These are phyloP conservation scores for Sebastes vulpes DNA, from an alignment of 2,797 vertebrate genomes.

Conservation along the genomic window DNA sequence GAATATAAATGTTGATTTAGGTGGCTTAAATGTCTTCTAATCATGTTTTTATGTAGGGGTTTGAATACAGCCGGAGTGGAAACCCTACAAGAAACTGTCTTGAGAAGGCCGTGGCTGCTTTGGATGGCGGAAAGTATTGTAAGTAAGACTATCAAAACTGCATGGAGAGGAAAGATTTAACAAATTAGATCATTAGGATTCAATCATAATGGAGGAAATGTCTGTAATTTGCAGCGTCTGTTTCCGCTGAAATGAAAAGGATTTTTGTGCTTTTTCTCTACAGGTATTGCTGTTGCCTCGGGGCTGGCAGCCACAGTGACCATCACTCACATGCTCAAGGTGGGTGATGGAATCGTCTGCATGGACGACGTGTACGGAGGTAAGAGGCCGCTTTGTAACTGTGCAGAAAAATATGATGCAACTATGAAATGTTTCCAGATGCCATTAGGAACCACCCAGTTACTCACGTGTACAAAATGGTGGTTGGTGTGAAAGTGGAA, in stretches of 20 bases:
- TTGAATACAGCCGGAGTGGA: conserved; percentile 93
- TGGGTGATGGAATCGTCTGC: conserved; percentile 91
- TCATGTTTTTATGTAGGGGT: conserved; percentile 83
- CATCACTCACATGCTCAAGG: conserved; percentile 91
- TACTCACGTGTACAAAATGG: not conserved
- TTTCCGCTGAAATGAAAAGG: not conserved
- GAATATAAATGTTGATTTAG: not conserved
- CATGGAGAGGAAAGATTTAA: not conserved
- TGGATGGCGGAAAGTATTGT: conserved; percentile 95
- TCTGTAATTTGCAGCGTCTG: not conserved
- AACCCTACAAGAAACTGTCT: conserved; percentile 94
- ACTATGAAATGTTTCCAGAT: not conserved
- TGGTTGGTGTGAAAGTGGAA: not conserved
- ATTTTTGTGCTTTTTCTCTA: not conserved
- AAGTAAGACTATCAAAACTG: conserved; percentile 62
- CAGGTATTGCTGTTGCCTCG: conserved; percentile 92
- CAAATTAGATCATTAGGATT: not conserved
- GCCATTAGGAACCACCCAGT: not conserved
- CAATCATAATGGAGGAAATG: not conserved
- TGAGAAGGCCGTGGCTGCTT: conserved; percentile 90
- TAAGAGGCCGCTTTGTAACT: conserved; percentile 50
- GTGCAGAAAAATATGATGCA: not conserved
- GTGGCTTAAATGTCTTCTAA: not conserved
- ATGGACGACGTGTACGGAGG: conserved; percentile 96
- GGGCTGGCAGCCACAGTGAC: conserved; percentile 91